These are phyloP conservation scores for Seira ritae DNA, from an alignment of 2,888 invertebrate species.

Conservation along the genomic window DNA sequence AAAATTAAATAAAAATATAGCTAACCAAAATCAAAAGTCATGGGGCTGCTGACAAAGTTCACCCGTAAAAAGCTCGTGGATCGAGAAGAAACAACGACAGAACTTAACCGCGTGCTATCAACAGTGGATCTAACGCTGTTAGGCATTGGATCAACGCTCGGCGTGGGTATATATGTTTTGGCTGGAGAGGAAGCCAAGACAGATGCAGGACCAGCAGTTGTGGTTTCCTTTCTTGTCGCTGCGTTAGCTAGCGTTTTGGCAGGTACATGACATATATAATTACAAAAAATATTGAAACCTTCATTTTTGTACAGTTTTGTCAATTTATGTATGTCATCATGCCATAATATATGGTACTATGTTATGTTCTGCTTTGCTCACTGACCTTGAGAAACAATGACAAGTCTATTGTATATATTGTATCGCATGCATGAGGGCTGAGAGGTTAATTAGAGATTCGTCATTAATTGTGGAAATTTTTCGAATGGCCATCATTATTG, in stretches of 20 bases:
- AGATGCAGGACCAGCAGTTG: constrained; percentile 93
- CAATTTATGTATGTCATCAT: no score
- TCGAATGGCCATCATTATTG: no score
- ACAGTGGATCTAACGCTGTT: constrained; percentile 90
- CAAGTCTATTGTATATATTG: no score
- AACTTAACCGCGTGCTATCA: constrained; percentile 82
- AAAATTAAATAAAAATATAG: no score
- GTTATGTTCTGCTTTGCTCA: no score
- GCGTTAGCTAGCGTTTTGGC: constrained; percentile 95
- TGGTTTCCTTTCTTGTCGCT: constrained; percentile 92
- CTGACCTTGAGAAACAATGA: no score
- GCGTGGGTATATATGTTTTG: constrained; percentile 95
- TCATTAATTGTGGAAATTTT: no score
- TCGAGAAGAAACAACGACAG: constrained; percentile 62
- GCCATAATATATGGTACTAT: no score
- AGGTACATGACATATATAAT: constrained; percentile 78
- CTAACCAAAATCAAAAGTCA: neutral
- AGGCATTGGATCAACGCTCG: constrained; percentile 91
- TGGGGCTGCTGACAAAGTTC: constrained; percentile 50
- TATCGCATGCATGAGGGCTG: no score
- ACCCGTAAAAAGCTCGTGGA: constrained; percentile 69
- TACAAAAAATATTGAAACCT: neutral
- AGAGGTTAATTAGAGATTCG: no score
- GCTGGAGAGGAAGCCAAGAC: constrained; percentile 93
- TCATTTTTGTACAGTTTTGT: neutral